Conservation (phyloP, 1,140 invertebrate species). For the Sweltsa coloradensis region DNA sequence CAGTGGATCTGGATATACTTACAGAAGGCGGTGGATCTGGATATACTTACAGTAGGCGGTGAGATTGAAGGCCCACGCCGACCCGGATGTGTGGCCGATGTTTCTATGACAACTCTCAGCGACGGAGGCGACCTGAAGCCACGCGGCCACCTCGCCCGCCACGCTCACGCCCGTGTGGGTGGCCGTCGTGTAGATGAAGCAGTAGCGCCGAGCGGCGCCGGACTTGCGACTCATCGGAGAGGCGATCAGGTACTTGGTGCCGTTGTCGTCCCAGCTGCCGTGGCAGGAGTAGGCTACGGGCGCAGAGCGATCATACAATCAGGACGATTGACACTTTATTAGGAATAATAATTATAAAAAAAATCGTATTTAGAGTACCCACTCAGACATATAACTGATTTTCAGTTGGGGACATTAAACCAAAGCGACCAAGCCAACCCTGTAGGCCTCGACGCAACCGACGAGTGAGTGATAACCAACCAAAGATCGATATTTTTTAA, state of each 20-base stretch:
- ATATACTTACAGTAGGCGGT: conserved; percentile 2
- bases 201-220: conserved; percentile 36
- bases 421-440: too few relatives aligned
- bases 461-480: too few relatives aligned
- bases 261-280: conserved; percentile 59
- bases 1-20: too few relatives aligned
- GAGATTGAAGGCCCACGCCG: conserved; percentile 9
- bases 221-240: conserved; percentile 45
- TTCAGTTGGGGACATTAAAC: too few relatives aligned
- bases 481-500: too few relatives aligned
- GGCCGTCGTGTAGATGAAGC: conserved; percentile 38
- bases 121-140: conserved; percentile 4
- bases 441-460: too few relatives aligned
- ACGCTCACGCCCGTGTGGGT: background rate
- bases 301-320: too few relatives aligned
- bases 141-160: background rate
- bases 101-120: conserved; percentile 6
- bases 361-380: too few relatives aligned
- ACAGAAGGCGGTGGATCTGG: too few relatives aligned
- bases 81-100: background rate
- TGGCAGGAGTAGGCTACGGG: conserved; percentile 78
- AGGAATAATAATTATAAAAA: too few relatives aligned
- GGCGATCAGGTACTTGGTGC: conserved; percentile 62
- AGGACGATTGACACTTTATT: too few relatives aligned
- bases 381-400: too few relatives aligned